Percentiles rank a stretch among this genome's conserved stretches.
Evolutionary conservation across 2,888 invertebrate genomes (phyloP).

Genomic region (Pemphredon lugubris): DNA sequence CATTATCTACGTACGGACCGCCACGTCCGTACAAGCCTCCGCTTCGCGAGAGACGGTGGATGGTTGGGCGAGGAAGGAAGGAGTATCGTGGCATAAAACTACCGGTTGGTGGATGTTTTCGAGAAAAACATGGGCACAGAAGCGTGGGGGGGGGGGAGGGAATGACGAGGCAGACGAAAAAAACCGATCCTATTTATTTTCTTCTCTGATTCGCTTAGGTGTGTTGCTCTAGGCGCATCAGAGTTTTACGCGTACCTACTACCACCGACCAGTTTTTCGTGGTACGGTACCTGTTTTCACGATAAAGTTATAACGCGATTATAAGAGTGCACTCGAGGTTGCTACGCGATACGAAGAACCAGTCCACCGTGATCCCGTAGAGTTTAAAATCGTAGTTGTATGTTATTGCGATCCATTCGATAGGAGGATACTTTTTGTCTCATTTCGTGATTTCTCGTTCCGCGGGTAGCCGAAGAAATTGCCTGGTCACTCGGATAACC

Average conservation of each 20-base stretch:
- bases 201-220: neutral
- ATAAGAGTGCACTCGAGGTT: constrained; percentile 19
- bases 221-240: too few relatives aligned
- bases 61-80: neutral
- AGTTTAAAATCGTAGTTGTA: constrained; percentile 15
- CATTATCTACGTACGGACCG: constrained; percentile 54
- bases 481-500: constrained; percentile 8
- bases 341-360: neutral
- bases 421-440: constrained; percentile 11
- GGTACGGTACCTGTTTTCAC: too few relatives aligned
- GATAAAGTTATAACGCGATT: constrained; percentile 10
- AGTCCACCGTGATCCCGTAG: constrained; percentile 6
- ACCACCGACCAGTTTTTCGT: neutral
- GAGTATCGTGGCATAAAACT: neutral
- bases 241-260: too few relatives aligned
- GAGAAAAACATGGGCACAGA: neutral
- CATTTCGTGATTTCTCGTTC: neutral
- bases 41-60: neutral
- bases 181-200: constrained; percentile 10
- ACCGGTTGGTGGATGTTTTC: neutral
- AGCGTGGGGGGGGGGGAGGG: neutral
- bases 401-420: constrained; percentile 16
- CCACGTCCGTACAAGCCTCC: neutral
- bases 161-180: neutral
- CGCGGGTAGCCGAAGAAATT: constrained; percentile 8